Conservation (phyloP, 2,797 vertebrate species). For the Sylvia borin region DNA sequence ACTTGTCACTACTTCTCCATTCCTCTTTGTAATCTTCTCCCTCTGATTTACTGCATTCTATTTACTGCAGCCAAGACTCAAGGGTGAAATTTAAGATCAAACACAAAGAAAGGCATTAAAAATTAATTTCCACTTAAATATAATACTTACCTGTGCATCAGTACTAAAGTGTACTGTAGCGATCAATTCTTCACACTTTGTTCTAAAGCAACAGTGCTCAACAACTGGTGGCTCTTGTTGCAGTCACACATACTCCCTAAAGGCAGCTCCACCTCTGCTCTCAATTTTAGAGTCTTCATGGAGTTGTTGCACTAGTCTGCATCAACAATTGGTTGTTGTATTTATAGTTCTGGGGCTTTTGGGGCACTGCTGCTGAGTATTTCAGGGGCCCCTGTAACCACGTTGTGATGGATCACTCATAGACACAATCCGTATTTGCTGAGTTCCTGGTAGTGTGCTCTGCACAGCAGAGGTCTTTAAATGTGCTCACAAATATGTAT, state of each 20-base stretch:
- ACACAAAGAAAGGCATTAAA: background rate
- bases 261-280: background rate
- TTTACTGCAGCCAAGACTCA: background rate
- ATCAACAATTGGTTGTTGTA: background rate
- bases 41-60: background rate
- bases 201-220: background rate
- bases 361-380: background rate
- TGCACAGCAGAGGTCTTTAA: background rate
- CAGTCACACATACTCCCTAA: background rate
- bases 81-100: background rate
- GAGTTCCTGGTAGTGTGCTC: background rate
- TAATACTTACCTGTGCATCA: background rate
- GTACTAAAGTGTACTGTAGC: background rate
- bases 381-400: background rate
- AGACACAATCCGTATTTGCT: background rate
- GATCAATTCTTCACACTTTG: background rate
- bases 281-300: background rate
- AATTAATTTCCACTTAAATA: background rate
- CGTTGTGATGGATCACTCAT: background rate
- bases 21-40: background rate
- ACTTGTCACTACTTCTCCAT: background rate
- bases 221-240: background rate
- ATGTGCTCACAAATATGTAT: background rate
- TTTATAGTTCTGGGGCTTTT: background rate
- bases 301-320: background rate